Conservation (phyloP, 2,113 vertebrate genomes). For the Myotis davidii region DNA sequence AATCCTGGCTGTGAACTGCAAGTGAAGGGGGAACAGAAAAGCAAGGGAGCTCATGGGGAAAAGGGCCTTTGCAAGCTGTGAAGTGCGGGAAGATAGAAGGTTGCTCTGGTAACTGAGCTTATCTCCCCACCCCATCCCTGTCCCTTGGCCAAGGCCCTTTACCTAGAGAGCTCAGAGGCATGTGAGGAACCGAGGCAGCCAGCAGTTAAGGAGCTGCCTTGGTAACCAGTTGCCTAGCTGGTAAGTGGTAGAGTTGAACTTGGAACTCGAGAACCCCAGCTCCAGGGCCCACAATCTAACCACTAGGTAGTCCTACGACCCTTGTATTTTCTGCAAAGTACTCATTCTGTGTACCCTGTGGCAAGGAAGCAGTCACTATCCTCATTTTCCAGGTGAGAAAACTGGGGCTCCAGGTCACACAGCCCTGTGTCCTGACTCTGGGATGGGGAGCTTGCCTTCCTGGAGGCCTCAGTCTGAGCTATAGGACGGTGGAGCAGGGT, state of each 20-base stretch:
- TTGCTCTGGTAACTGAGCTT: not conserved
- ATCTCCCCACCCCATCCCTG: not conserved
- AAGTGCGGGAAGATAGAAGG: not conserved
- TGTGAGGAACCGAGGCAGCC: not conserved
- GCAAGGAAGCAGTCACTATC: not conserved
- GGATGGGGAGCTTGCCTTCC: not conserved
- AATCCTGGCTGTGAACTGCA: not conserved
- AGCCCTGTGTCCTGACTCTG: not conserved
- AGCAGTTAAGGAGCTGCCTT: not conserved
- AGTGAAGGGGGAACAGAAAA: not conserved
- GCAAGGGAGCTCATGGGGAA: not conserved
- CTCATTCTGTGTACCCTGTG: not conserved
- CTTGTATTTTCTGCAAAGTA: not conserved
- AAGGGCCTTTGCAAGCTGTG: not conserved
- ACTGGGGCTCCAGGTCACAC: not conserved
- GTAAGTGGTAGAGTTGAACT: not conserved
- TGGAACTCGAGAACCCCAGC: not conserved
- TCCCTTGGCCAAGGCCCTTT: not conserved
- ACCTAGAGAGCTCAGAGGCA: not conserved
- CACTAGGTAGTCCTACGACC: accelerated
- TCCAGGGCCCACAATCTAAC: not conserved
- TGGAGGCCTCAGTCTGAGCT: not conserved
- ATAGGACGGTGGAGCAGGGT: accelerated
- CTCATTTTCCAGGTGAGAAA: not conserved
- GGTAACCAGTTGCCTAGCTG: not conserved